Evolutionary conservation across 2,888 invertebrate genomes (phyloP).

Genomic region (Sceliomorpha sp.): DNA sequence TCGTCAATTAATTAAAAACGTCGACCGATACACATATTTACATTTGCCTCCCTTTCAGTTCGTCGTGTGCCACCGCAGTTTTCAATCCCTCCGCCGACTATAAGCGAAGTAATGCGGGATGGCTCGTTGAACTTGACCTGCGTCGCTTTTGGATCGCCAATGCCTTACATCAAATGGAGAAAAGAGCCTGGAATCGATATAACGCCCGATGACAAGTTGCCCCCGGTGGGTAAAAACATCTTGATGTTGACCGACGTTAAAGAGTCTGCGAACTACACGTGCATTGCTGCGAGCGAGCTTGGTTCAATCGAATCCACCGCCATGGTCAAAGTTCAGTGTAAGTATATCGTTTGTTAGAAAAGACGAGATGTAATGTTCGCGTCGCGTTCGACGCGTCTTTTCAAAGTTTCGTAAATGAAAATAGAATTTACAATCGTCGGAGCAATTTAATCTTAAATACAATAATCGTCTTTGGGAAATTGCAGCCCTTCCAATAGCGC

Average conservation of each 20-base stretch:
- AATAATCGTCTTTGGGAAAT: constrained; percentile 31
- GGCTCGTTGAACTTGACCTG: constrained; percentile 96
- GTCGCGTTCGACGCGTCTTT: no score
- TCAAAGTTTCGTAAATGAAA: no score
- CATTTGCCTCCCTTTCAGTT: constrained; percentile 85
- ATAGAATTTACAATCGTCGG: no score
- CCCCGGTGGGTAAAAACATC: constrained; percentile 92
- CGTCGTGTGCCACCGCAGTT: constrained; percentile 97
- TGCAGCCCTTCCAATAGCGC: constrained; percentile 93
- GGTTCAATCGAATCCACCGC: constrained; percentile 94
- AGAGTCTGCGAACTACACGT: constrained; percentile 97
- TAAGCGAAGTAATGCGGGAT: constrained; percentile 95
- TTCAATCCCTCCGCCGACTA: constrained; percentile 92
- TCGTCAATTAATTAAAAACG: no score
- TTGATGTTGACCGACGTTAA: constrained; percentile 92
- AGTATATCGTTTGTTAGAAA: no score
- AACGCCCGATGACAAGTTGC: constrained; percentile 93
- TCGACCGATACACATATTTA: no score
- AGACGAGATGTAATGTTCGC: no score
- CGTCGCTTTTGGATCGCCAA: constrained; percentile 98
- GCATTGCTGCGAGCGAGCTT: constrained; percentile 96
- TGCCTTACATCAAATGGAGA: constrained; percentile 98
- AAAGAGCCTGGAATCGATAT: constrained; percentile 90
- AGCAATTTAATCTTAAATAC: constrained; percentile 10
- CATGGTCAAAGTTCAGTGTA: constrained; percentile 97